phyloP scores from a whole-genome alignment of 2,888 invertebrate species.

The Meta bourneti region DNA sequence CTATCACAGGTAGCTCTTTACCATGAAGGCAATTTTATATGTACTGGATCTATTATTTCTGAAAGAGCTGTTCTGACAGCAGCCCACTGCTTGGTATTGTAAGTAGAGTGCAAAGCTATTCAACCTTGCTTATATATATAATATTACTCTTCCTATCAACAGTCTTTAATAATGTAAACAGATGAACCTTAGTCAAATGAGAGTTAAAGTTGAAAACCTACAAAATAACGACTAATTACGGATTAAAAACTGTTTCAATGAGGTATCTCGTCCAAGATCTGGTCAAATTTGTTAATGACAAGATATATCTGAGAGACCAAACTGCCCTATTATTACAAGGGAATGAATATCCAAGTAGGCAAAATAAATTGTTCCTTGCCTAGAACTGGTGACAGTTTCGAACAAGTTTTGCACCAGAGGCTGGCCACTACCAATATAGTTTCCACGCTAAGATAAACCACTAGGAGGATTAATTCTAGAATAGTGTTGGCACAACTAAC shows the following conservation, averaged over 20 bases:
- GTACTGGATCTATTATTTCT: constrained; percentile 39
- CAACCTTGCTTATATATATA: too few species aligned
- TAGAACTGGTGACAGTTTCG: too few species aligned
- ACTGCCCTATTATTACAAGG: too few species aligned
- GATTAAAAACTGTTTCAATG: neutral
- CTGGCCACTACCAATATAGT: too few species aligned
- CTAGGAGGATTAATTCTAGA: too few species aligned
- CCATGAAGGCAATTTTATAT: constrained; percentile 23
- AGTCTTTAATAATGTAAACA: neutral
- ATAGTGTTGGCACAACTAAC: too few species aligned
- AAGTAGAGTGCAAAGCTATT: neutral
- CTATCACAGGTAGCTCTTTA: constrained; percentile 36
- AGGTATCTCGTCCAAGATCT: neutral
- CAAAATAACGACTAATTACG: neutral
- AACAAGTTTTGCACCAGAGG: too few species aligned
- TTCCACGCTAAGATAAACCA: too few species aligned
- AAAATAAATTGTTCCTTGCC: neutral
- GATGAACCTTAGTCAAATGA: neutral
- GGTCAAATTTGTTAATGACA: neutral
- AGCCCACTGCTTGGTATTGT: constrained; percentile 56
- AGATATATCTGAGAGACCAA: too few species aligned
- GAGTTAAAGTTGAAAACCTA: too few species aligned
- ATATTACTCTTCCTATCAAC: neutral
- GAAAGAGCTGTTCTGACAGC: constrained; percentile 30
- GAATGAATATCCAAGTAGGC: neutral